Base-by-base conservation (phyloP, 2,113 vertebrate genomes). In the Aphyosemion australe region DNA sequence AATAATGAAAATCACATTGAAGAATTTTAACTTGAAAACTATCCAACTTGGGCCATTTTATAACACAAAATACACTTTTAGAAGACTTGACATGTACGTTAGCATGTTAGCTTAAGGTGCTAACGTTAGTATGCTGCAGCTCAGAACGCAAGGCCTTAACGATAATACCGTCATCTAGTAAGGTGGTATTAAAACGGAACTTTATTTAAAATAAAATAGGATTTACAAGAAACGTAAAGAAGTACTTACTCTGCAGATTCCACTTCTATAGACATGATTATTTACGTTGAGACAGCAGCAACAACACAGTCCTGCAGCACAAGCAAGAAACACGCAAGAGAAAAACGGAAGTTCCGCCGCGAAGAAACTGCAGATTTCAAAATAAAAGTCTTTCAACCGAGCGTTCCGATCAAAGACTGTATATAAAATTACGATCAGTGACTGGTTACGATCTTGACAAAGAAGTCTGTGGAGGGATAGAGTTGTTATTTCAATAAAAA, bases 201-300 rank as follows among this genome's bases (percentile, higher is more conserved):
- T 11, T 14, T 34, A 13, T 7, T 4, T 0, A 0, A 61, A 13
- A 31, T 61, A 16, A 0, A 2, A 0, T 0, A 1, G 0, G 5
- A 0, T 26, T 11, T 8, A 6, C 2, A 0, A 1, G 0, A 14
- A 10, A 39, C 8, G 12, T 18, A 12, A 1, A 0, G 0, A 8
- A 18, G 1, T 16, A 92, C 92, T 93, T 69, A 93, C 92, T 93
- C 92, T 54, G 92, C 91, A 4, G 92, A 93, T 82, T 93, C 92
- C 31, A 93, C 90, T 79, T 93, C 92, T 67, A 93, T 52, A 87
- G 92, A 93, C 92, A 93, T 93, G 76, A 18, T 83, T 83, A 71
- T 65, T 76, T 72, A 64, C 0, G 31, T 57, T 66, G 61, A 12
- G 26, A 26, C 26, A 52, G 42, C 0, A 10, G 20, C 26, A 2